Percentiles rank a stretch among this genome's conserved stretches.
Conservation (phyloP, 2,113 vertebrate genomes). For the Mormyrus lacerda region DNA sequence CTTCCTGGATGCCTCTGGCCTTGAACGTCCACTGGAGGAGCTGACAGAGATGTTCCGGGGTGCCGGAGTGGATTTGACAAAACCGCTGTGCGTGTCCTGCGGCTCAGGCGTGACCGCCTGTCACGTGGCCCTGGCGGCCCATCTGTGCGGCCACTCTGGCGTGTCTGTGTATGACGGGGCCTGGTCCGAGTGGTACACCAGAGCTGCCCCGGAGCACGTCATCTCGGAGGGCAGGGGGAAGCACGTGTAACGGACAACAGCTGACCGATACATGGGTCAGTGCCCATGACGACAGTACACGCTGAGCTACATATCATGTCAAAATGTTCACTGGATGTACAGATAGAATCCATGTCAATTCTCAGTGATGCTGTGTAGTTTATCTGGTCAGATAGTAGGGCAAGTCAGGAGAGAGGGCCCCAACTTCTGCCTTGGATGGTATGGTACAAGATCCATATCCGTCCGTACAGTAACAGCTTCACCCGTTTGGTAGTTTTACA, state of each 20-base stretch:
- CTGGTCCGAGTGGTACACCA: constrained; percentile 88
- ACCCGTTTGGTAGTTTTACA: background rate
- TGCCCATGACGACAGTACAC: background rate
- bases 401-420: background rate
- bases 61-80: constrained; percentile 65
- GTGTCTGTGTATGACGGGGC: constrained; percentile 80
- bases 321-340: background rate
- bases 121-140: constrained; percentile 74
- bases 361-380: background rate
- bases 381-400: background rate
- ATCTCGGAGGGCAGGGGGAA: constrained; percentile 77
- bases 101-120: constrained; percentile 89
- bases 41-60: constrained; percentile 68
- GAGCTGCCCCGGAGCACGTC: constrained; percentile 69
- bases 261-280: background rate
- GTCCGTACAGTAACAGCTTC: background rate
- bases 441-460: background rate
- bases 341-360: background rate
- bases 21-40: constrained; percentile 64
- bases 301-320: background rate
- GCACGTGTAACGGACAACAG: constrained; percentile 45
- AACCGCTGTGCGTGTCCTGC: constrained; percentile 73
- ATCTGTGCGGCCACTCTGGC: constrained; percentile 73
- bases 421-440: background rate
- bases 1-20: constrained; percentile 71